Evolutionary conservation across 2,888 invertebrate species (phyloP), one percentile per base, ranked within the genome.

Genomic region (Odontocolon sp.): DNA sequence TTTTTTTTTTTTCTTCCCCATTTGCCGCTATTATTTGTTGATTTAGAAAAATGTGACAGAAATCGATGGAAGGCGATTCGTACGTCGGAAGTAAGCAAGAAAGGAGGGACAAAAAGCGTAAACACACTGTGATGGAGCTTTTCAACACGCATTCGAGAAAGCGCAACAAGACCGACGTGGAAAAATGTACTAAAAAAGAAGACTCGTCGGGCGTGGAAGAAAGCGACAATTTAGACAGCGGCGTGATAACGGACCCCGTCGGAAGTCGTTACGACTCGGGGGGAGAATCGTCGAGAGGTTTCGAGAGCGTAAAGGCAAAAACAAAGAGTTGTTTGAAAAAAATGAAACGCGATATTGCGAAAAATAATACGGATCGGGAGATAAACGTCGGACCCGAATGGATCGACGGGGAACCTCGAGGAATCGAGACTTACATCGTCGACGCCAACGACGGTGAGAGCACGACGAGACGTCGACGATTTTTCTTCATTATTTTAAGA

Each of bases 41-140:
- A 26, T 52, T 18, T 45, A 21, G 33, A 61, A 36, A 16, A n/a
- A n/a, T 47, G n/a, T 33, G 14, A 42, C 57, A 80, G 80, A 82
- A 83, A 68, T 68, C 23, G 54, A 82, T 80, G 81, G 82, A 69
- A 84, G 83, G 54, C 9, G 82, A 78, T 40, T 52, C 78, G 3
- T 89, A 90, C 18, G 87, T 91, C 78, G 91, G 92, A 47, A 93
- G 94, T 0, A 95, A 95, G 87, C 94, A 94, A 84, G 95, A 95
- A 84, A 91, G 95, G 0, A 91, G 95, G 3, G 94, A 94, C 84
- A 93, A 93, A 86, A 95, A 95, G 88, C 90, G 95, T 3, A 95
- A 95, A 84, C 89, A 95, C 36, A 94, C 94, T 78, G 94, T 95
- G 0, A 94, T 94, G 83, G 94, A 94, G 81, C 91, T 95, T 81